Conservation (phyloP, 37 sponge, comb jelly and placozoan genomes). For the Hormiphora californensis region DNA sequence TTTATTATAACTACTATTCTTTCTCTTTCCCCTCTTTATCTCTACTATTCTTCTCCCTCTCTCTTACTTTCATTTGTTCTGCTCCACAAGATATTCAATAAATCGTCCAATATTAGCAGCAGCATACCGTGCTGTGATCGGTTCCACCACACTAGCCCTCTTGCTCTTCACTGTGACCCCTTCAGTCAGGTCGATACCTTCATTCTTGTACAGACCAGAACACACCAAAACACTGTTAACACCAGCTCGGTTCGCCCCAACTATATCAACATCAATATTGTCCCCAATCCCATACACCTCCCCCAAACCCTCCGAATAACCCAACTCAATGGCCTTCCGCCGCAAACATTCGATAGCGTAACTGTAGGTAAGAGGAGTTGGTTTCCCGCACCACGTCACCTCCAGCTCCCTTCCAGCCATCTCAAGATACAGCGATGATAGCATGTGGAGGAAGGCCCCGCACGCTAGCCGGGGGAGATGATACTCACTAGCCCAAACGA, state of each 20-base stretch:
- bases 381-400: conserved; percentile 44
- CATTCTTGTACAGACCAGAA: conserved; percentile 4
- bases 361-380: background rate
- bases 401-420: conserved; percentile 25
- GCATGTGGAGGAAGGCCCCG: conserved; percentile 37
- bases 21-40: too few relatives aligned
- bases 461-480: conserved; percentile 31
- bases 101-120: background rate
- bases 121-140: background rate
- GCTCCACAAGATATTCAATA: background rate
- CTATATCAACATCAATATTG: conserved; percentile 49
- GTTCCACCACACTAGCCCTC: conserved; percentile 16
- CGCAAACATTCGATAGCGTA: background rate
- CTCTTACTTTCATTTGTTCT: background rate
- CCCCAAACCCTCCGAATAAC: background rate
- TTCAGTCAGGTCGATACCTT: background rate
- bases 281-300: conserved; percentile 27
- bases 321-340: background rate
- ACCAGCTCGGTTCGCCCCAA: conserved; percentile 1
- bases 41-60: too few relatives aligned
- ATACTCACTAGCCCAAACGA: conserved; percentile 52
- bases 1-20: too few relatives aligned
- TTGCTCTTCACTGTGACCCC: background rate
- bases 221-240: background rate
- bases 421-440: background rate